phyloP scores from a whole-genome alignment of 1,140 invertebrate genomes.

The Cotesia vestalis region DNA sequence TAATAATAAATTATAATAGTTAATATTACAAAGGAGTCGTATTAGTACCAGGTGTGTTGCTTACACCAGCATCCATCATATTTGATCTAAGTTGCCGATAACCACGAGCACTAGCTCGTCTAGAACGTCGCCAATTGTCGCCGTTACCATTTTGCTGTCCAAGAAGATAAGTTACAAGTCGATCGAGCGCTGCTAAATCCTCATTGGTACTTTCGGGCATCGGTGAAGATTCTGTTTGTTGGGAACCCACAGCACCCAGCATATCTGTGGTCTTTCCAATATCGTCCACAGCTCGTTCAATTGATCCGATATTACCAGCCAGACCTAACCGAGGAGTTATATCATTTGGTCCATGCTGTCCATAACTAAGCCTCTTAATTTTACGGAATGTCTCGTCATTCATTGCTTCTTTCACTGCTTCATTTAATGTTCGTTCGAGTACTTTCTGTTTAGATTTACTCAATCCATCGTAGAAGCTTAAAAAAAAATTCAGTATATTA shows the following conservation, averaged over 20 bases:
- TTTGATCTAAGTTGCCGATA: conserved; percentile 52
- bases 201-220: conserved; percentile 50
- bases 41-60: conserved; percentile 41
- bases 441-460: conserved; percentile 54
- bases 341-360: conserved; percentile 73
- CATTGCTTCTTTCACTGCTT: conserved; percentile 73
- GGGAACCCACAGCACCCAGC: conserved; percentile 16
- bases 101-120: conserved; percentile 51
- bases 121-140: conserved; percentile 56
- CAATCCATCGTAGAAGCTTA: conserved; percentile 57
- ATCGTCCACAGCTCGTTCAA: neutral
- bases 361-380: conserved; percentile 76
- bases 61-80: conserved; percentile 30
- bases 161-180: conserved; percentile 55
- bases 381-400: conserved; percentile 76
- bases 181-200: conserved; percentile 55
- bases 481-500: conserved; percentile 20
- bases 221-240: conserved; percentile 34
- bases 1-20: conserved; percentile 20
- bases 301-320: neutral
- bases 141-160: conserved; percentile 49
- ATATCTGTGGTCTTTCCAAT: conserved; percentile 15
- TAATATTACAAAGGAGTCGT: conserved; percentile 52
- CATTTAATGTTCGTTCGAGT: conserved; percentile 65
- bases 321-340: conserved; percentile 56